A percentile compares a stretch with the other conserved stretches of the same genome.
These are phyloP conservation scores for Ophiothrix spiculata DNA, from an alignment of 35 echinoderm and acorn worm genomes.

Conservation along the genomic window DNA sequence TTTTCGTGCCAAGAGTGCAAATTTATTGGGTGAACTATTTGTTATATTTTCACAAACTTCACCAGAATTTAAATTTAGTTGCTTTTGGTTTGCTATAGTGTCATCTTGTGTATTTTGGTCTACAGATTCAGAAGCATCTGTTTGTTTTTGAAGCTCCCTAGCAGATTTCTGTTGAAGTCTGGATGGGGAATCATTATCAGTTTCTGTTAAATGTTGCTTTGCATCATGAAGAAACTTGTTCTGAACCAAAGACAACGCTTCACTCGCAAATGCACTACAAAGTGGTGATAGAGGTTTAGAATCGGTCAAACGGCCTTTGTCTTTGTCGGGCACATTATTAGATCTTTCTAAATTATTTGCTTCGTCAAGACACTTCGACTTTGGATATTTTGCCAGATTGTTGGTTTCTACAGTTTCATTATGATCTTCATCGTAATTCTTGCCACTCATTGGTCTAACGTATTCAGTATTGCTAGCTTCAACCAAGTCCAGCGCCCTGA, in stretches of 20 bases:
- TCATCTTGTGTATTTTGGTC: too few relatives aligned
- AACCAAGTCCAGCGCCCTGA: background rate
- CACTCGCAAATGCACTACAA: background rate
- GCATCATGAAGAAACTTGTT: background rate
- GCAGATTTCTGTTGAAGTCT: background rate
- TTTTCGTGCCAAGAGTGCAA: background rate
- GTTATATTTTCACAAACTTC: background rate
- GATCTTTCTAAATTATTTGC: background rate
- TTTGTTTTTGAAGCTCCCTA: background rate
- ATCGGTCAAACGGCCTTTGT: background rate
- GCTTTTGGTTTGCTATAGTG: too few relatives aligned
- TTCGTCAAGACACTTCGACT: too few relatives aligned
- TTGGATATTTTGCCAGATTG: too few relatives aligned
- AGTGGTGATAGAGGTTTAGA: background rate
- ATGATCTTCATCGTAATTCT: too few relatives aligned
- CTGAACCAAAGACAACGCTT: background rate
- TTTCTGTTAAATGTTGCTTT: background rate
- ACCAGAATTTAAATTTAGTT: too few relatives aligned
- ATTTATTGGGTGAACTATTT: background rate
- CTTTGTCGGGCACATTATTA: background rate
- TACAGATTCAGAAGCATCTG: background rate
- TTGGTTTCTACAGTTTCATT: too few relatives aligned
- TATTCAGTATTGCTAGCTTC: constrained; percentile 7
- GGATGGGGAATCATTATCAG: background rate
- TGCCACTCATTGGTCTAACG: too few relatives aligned